These are phyloP conservation scores for Phenacoccus solenopsis DNA, from an alignment of 1,140 invertebrate genomes.

Conservation along the genomic window DNA sequence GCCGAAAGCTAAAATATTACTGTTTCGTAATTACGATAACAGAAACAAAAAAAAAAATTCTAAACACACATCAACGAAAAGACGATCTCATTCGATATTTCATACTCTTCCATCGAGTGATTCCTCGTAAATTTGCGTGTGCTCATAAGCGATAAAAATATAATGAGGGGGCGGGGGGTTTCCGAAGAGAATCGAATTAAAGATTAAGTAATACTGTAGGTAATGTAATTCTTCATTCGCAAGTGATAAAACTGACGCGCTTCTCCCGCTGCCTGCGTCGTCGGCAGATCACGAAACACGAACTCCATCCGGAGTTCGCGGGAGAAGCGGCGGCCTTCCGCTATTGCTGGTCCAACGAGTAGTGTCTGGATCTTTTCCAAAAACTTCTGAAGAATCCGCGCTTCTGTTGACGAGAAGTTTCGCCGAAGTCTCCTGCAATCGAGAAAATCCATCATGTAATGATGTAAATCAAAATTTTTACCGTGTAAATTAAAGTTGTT, in stretches of 20 bases:
- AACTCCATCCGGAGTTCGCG: background rate
- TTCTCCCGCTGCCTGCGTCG: background rate
- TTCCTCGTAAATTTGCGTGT: background rate
- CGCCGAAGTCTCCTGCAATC: slow-evolving; percentile 31
- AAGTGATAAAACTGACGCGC: background rate
- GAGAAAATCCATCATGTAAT: too few relatives aligned
- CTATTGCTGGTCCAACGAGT: slow-evolving; percentile 62
- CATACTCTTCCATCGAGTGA: background rate
- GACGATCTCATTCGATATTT: background rate
- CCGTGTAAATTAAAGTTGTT: too few relatives aligned
- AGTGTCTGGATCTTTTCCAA: slow-evolving; percentile 67
- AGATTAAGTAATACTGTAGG: too few relatives aligned
- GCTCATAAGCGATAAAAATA: background rate
- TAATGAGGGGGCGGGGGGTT: background rate
- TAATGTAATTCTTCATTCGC: background rate
- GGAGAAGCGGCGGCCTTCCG: slow-evolving; percentile 34
- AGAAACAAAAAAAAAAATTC: background rate
- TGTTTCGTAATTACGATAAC: background rate
- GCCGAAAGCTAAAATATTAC: background rate
- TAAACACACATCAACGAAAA: background rate
- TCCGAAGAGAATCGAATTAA: too few relatives aligned
- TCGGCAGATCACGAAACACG: slow-evolving; percentile 6
- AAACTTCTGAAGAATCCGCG: slow-evolving; percentile 68
- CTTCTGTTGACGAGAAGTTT: slow-evolving; percentile 45
- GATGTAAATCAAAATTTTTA: too few relatives aligned